These are phyloP conservation scores for Phylloscopus collybita DNA, from an alignment of 2,797 vertebrate genomes.

Conservation along the genomic window DNA sequence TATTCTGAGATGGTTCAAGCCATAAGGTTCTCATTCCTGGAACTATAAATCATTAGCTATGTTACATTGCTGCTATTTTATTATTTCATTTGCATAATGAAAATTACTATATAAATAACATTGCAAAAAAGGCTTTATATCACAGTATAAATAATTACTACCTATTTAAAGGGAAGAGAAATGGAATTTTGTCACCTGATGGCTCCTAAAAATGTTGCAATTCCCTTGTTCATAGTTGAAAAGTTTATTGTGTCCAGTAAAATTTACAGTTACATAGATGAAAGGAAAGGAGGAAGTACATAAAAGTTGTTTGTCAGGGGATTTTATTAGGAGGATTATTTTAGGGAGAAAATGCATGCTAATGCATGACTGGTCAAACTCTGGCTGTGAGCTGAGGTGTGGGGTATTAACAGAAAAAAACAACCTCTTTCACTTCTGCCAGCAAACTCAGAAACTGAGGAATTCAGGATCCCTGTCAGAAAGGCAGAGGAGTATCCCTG, in stretches of 20 bases:
- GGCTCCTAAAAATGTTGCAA: conserved; percentile 48
- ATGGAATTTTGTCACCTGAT: conserved; percentile 32
- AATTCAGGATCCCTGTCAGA: background rate
- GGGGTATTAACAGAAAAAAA: background rate
- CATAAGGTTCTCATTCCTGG: conserved; percentile 54
- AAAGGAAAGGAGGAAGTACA: conserved; percentile 20
- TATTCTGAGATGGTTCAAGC: conserved; percentile 37
- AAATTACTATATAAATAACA: conserved; percentile 70
- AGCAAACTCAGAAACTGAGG: background rate
- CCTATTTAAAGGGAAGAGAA: conserved; percentile 46
- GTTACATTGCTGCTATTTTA: conserved; percentile 49
- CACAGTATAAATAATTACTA: conserved; percentile 63
- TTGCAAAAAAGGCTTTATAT: conserved; percentile 60
- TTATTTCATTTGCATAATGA: conserved; percentile 71
- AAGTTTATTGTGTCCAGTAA: background rate
- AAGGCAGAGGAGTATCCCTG: background rate
- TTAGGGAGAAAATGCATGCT: background rate
- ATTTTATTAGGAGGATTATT: background rate
- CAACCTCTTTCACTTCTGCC: background rate
- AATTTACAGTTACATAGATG: conserved; percentile 24
- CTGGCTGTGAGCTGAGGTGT: background rate
- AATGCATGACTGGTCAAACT: background rate
- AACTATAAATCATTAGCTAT: conserved; percentile 54
- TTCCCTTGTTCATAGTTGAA: conserved; percentile 23
- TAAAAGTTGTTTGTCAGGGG: background rate